phyloP scores from a whole-genome alignment of 2,888 invertebrate species.

The Celastrina argiolus region DNA sequence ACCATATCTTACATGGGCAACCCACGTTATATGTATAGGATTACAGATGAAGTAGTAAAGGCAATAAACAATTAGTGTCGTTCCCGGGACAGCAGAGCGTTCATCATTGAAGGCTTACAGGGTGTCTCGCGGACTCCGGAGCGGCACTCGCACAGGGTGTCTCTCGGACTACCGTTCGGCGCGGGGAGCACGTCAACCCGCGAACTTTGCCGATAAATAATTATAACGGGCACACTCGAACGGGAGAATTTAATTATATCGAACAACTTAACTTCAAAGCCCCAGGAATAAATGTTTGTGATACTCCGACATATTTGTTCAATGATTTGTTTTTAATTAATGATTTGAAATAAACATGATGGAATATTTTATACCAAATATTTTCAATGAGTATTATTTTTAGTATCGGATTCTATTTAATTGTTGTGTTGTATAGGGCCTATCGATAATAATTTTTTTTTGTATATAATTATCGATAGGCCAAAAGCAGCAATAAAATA shows the following conservation, averaged over 20 bases:
- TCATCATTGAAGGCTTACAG: not conserved
- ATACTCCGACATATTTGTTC: constrained; percentile 9
- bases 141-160: not conserved
- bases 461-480: too few species aligned
- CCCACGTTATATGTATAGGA: too few species aligned
- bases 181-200: constrained; percentile 10
- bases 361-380: too few species aligned
- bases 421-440: too few species aligned
- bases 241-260: constrained; percentile 37
- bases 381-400: too few species aligned
- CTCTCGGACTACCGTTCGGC: not conserved
- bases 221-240: constrained; percentile 27
- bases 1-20: too few species aligned
- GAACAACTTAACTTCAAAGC: constrained; percentile 35
- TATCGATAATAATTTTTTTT: too few species aligned
- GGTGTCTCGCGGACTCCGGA: not conserved
- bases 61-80: not conserved
- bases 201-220: constrained; percentile 31
- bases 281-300: constrained; percentile 35
- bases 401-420: too few species aligned
- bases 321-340: constrained; percentile 2
- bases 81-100: not conserved
- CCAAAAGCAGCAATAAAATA: too few species aligned
- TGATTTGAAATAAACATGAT: not conserved
- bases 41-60: not conserved